These are phyloP conservation scores for Deilephila porcellus DNA, from an alignment of 2,888 invertebrate genomes.

Conservation along the genomic window DNA sequence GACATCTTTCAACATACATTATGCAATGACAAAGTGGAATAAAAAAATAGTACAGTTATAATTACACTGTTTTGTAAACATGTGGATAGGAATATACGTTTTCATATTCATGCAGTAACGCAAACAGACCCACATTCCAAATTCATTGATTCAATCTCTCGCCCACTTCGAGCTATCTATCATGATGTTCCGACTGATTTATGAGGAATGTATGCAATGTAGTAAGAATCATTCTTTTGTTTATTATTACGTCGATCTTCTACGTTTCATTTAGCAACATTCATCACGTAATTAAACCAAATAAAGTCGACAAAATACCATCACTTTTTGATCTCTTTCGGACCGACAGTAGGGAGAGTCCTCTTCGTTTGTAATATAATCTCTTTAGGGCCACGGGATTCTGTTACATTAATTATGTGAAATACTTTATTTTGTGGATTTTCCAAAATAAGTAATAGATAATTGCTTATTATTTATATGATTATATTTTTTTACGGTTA, in stretches of 20 bases:
- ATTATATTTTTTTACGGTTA: no score
- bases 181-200: constrained; percentile 3
- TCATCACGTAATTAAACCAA: not conserved
- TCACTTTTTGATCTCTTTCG: not conserved
- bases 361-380: not conserved
- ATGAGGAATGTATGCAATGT: not conserved
- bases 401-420: no score
- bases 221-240: not conserved
- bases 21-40: not conserved
- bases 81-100: not conserved
- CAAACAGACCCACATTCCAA: not conserved
- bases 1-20: not conserved
- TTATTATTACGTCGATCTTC: not conserved
- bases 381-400: not conserved
- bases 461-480: no score
- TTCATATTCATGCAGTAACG: not conserved
- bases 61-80: constrained; percentile 6
- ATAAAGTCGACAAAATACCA: not conserved
- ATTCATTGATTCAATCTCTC: constrained; percentile 15
- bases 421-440: no score
- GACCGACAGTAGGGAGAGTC: not conserved
- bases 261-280: not conserved
- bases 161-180: not conserved
- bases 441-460: no score
- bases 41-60: constrained; percentile 7